phyloP scores from a whole-genome alignment of 2,888 invertebrate species.

The Brachypterus glaber region DNA sequence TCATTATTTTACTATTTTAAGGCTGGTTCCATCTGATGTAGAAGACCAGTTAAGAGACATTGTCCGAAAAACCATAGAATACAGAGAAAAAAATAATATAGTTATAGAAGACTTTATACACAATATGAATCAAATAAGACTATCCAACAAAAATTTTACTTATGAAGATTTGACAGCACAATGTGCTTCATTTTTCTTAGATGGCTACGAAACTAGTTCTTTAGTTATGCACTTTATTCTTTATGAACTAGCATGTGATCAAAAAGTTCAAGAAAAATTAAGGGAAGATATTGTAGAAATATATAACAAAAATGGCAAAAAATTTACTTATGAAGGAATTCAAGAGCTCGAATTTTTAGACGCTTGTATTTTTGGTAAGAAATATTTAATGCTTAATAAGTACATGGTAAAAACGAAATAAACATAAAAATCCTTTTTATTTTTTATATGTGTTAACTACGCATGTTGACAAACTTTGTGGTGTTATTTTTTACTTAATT shows the following conservation, averaged over 20 bases:
- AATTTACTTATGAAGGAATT: constrained; percentile 42
- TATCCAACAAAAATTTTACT: constrained; percentile 25
- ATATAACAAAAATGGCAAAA: constrained; percentile 33
- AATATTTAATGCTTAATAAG: no score
- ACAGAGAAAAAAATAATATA: constrained; percentile 36
- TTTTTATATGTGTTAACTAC: no score
- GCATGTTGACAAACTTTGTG: no score
- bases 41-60: constrained; percentile 31
- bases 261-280: constrained; percentile 38
- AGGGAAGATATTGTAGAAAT: constrained; percentile 38
- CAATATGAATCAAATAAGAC: constrained; percentile 33
- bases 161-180: constrained; percentile 45
- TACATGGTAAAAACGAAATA: no score
- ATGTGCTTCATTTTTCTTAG: constrained; percentile 45
- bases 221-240: constrained; percentile 41
- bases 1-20: no score
- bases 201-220: constrained; percentile 48
- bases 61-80: constrained; percentile 32
- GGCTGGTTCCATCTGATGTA: constrained; percentile 22
- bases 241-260: constrained; percentile 43
- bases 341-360: constrained; percentile 43
- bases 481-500: no score
- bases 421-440: no score
- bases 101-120: constrained; percentile 41
- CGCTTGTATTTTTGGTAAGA: constrained; percentile 40